These are phyloP conservation scores for Eublepharis macularius DNA, from an alignment of 2,113 vertebrate genomes.

Conservation along the genomic window DNA sequence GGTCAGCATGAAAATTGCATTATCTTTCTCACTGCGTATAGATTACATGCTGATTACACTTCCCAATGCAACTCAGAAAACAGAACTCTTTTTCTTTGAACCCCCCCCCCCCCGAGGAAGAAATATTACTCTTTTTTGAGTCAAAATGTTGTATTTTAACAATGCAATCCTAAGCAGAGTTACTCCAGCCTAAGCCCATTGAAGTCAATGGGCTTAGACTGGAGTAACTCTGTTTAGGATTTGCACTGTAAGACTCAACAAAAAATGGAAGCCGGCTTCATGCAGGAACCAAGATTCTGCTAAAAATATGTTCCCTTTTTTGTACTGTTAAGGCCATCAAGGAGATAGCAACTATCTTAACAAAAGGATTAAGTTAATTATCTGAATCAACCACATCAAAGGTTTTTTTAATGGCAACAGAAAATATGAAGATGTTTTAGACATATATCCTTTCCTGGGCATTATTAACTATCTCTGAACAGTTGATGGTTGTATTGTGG, in stretches of 20 bases:
- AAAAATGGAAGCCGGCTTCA: conserved; percentile 5
- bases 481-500: too few species aligned
- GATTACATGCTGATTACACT: conserved; percentile 24
- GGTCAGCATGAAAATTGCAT: conserved; percentile 39
- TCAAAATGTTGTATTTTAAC: rapidly evolving
- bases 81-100: neutral
- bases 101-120: too few species aligned
- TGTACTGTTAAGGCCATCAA: neutral
- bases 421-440: neutral
- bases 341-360: neutral
- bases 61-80: conserved; percentile 1
- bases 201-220: too few species aligned
- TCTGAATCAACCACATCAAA: neutral
- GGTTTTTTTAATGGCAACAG: neutral
- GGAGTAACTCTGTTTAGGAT: too few species aligned
- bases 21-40: conserved; percentile 14
- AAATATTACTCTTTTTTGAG: neutral
- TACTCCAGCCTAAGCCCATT: too few species aligned
- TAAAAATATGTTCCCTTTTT: neutral
- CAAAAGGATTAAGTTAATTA: neutral
- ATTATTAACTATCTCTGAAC: neutral
- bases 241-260: neutral
- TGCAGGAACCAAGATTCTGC: neutral
- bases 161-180: too few species aligned
- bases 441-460: neutral